phyloP scores from a whole-genome alignment of 1,140 invertebrate species.

The Triops cancriformis region DNA sequence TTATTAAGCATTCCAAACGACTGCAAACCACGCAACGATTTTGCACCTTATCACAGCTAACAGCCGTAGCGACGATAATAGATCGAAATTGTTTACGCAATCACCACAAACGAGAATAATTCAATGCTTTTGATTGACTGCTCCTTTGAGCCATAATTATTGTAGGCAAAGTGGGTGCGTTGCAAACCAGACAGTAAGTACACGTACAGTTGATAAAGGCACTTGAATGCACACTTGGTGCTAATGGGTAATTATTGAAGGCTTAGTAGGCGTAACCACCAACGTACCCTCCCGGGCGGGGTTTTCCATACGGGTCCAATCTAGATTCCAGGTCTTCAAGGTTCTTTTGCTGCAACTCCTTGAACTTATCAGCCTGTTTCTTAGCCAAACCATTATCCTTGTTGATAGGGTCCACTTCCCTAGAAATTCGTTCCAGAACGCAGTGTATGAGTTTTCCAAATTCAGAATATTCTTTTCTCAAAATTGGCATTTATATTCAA shows the following conservation, averaged over 20 bases:
- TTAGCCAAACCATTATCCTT: not conserved
- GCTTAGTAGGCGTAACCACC: not conserved
- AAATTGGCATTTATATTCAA: too few relatives aligned
- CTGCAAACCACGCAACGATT: not conserved
- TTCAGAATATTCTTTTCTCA: not conserved
- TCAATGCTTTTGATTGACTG: not conserved
- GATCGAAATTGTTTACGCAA: not conserved
- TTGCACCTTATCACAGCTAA: not conserved
- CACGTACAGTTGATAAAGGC: not conserved
- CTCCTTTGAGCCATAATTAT: not conserved
- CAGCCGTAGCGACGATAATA: slow-evolving; percentile 8
- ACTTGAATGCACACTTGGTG: not conserved
- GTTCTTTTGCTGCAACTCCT: slow-evolving; percentile 18
- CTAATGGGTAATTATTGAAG: not conserved
- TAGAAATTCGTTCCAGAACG: not conserved
- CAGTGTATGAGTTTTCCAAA: not conserved
- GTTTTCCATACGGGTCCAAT: not conserved
- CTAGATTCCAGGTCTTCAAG: slow-evolving; percentile 16
- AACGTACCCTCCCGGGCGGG: not conserved
- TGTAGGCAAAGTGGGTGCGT: not conserved
- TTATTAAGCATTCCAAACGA: not conserved
- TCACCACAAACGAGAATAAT: not conserved
- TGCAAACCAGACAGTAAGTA: not conserved
- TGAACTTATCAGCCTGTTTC: not conserved
- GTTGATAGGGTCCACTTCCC: not conserved